Evolutionary conservation across 2,888 invertebrate genomes (phyloP), one percentile per base, ranked within the genome.

Genomic region (Molorchus minor): DNA sequence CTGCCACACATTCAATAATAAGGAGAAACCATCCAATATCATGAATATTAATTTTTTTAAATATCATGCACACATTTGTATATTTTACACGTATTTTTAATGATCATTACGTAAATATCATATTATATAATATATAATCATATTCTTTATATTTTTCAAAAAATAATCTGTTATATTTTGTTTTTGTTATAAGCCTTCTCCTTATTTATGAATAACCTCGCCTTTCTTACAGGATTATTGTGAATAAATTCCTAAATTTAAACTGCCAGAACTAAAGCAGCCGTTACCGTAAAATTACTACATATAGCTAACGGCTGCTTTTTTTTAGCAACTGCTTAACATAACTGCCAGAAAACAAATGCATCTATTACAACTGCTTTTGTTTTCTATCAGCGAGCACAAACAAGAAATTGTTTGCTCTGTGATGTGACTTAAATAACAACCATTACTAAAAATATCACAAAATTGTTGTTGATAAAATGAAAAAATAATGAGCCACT

Each of bases 391-490:
- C 71, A 71, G 71, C 73, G 64, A 73, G 72, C 61, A 74, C 75
- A 76, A 77, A 77, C 76, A 75, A 70, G 70, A 73, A 74, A 62
- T 67, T 71, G 77, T 78, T 77, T 76, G 77, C 77, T 77, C 77
- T 75, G 80, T 82, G 82, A 81, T 82, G 82, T 82, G 81, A 82
- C 82, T 82, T 82, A 82, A 82, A 82, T 82, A 82, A 82, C 82
- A 82, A 82, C 80, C 81, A 81, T 82, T 82, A 82, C 81, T 82
- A 83, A 83, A 72, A 82, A 83, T 83, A 83, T 83, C 83, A 83
- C 83, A 83, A 83, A 82, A 82, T 82, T 81, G 80, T 81, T 81
- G 80, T 80, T 80, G 80, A 82, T 81, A 80, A 82, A 82, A 81
- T 81, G 79, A 82, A 81, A 82, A 81, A 80, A 80, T 79, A 81